These are phyloP conservation scores for Tethea ocularis DNA, from an alignment of 2,888 invertebrate genomes.

Conservation along the genomic window DNA sequence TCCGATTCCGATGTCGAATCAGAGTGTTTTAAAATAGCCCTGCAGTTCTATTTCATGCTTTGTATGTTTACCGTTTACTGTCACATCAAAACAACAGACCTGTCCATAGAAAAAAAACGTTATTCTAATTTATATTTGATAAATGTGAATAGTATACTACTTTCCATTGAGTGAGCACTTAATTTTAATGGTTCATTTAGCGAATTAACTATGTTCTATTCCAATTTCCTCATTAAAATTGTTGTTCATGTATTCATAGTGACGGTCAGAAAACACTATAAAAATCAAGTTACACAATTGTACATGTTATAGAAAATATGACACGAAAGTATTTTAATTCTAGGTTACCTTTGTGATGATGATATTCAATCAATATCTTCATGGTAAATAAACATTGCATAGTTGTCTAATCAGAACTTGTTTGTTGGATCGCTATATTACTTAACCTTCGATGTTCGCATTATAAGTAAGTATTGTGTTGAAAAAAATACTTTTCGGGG, in stretches of 20 bases:
- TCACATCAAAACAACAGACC: too few relatives aligned
- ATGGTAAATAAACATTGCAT: conserved; percentile 17
- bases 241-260: background rate
- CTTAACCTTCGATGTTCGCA: conserved; percentile 61
- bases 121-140: too few relatives aligned
- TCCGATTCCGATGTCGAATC: too few relatives aligned
- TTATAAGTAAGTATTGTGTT: conserved; percentile 25
- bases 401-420: conserved; percentile 17
- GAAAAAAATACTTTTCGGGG: conserved; percentile 22
- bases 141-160: background rate
- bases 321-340: background rate
- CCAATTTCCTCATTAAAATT: conserved; percentile 3
- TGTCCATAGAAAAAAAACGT: too few relatives aligned
- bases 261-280: background rate
- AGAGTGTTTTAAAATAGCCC: too few relatives aligned
- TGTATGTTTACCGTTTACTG: too few relatives aligned
- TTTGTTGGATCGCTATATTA: conserved; percentile 40
- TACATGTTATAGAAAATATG: background rate
- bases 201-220: background rate
- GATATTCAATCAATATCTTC: conserved; percentile 22
- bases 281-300: background rate
- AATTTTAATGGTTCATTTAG: background rate
- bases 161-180: background rate
- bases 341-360: conserved; percentile 28
- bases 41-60: too few relatives aligned